Evolutionary conservation across 2,113 vertebrate species (phyloP).

Genomic region (Cyanoliseus patagonus): DNA sequence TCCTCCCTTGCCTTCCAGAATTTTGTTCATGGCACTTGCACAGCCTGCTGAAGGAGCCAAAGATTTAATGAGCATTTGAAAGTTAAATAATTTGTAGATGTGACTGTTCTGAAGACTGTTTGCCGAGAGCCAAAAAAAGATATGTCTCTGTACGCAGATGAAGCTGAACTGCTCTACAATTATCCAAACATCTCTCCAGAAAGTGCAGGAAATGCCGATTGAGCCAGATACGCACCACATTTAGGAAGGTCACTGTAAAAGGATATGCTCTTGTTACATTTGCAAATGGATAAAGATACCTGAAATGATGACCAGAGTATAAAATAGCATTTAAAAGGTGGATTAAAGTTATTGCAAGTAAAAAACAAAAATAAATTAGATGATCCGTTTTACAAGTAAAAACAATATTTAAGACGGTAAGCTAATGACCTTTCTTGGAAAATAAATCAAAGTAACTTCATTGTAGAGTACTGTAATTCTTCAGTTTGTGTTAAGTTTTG

Average conservation of each 20-base stretch:
- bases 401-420: neutral
- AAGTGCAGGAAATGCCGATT: neutral
- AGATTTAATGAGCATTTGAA: constrained; percentile 38
- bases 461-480: neutral
- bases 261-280: neutral
- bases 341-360: neutral
- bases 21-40: neutral
- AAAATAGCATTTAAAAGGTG: neutral
- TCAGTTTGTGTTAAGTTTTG: neutral
- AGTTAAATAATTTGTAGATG: constrained; percentile 34
- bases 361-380: neutral
- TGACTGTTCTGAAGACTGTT: constrained; percentile 24
- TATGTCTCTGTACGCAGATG: neutral
- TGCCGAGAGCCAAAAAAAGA: neutral
- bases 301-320: neutral
- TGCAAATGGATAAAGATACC: neutral
- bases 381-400: neutral
- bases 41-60: constrained; percentile 21
- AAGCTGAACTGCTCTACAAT: neutral
- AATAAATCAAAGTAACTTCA: neutral
- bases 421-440: neutral
- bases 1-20: neutral
- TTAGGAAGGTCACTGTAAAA: neutral
- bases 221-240: neutral
- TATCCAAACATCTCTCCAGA: neutral